Base-by-base conservation (phyloP, 2,797 vertebrate species). In the Nannoperca australis region DNA sequence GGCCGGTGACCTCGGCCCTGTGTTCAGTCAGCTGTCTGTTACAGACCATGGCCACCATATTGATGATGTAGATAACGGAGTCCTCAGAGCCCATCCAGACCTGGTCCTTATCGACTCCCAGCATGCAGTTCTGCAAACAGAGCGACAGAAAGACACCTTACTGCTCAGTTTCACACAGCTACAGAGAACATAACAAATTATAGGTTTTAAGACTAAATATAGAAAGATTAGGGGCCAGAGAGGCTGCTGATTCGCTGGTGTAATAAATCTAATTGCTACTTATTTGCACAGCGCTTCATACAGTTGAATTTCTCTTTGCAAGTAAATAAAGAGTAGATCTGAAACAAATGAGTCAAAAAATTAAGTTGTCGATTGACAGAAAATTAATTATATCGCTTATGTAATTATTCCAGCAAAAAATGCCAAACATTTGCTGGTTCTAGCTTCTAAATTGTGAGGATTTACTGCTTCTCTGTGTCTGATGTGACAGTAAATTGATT, bases 71-170 rank as follows among this genome's bases (percentile, higher is more conserved):
- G 92, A 99, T 98, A 56, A 96, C 90, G 0, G 97, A 96, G 89
- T 99, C 98, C 60, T 96, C 96, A 0, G 97, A 98, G 83, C 98
- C 98, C 0, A 98, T 95, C 98, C 98, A 99, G 59, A 99, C 95
- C 82, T 99, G 98, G 80, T 95, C 96, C 71, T 93, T 95, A 80
- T 98, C 97, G 27, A 97, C 95, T 93, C 95, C 94, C 81, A 97
- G 90, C 97, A 99, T 98, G 83, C 98, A 99, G 66, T 95, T 99
- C 98, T 99, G 77, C 0, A 77, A 55, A 59, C 15, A 81, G 0
- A 82, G 53, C 58, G 14, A 36, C 2, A 53, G 14, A 22, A 22
- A 67, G 1, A 66, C 15, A 62, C 4, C 10, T 40, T 40, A 40
- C 38, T 40, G 38, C 12, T 13, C 0, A 61, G 7, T 11, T 61